Evolutionary conservation across 2,888 invertebrate genomes (phyloP).

Genomic region (Andrena bucephala): DNA sequence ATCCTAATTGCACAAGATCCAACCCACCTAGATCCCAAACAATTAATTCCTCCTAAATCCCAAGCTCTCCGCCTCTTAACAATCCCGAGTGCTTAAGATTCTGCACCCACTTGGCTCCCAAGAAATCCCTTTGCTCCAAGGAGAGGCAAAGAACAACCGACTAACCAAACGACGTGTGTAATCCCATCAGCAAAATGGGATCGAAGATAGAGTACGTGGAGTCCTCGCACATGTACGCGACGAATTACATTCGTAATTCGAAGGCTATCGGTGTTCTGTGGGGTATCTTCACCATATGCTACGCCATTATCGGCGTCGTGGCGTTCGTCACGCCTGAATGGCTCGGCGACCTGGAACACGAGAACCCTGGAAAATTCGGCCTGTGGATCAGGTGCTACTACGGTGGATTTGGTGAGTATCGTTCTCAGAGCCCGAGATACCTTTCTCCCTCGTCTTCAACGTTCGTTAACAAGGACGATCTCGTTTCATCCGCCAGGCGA

Average conservation of each 20-base stretch:
- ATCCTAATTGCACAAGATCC: no score
- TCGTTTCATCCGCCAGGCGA: slow-evolving; percentile 86
- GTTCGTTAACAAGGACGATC: not conserved
- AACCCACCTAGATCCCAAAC: no score
- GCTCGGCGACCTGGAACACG: slow-evolving; percentile 94
- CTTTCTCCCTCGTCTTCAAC: not conserved
- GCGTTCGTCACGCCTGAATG: slow-evolving; percentile 98
- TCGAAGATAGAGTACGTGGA: slow-evolving; percentile 97
- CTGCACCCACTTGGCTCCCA: no score
- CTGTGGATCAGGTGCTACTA: slow-evolving; percentile 94
- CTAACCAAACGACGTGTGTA: no score
- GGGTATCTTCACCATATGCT: slow-evolving; percentile 99
- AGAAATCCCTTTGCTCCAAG: not conserved
- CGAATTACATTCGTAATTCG: slow-evolving; percentile 95
- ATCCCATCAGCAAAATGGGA: slow-evolving; percentile 88
- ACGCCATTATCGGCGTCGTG: slow-evolving; percentile 97
- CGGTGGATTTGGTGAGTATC: slow-evolving; percentile 80
- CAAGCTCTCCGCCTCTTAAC: no score
- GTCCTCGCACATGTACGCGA: slow-evolving; percentile 95
- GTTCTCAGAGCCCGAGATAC: no score
- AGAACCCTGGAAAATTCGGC: slow-evolving; percentile 96
- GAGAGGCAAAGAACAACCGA: no score
- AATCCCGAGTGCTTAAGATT: no score
- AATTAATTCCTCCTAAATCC: no score
- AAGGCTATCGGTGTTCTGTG: slow-evolving; percentile 98